Percentiles rank a stretch among this genome's conserved stretches.
Evolutionary conservation across 2,888 invertebrate genomes (phyloP).

Genomic region (Aphrophora alni): DNA sequence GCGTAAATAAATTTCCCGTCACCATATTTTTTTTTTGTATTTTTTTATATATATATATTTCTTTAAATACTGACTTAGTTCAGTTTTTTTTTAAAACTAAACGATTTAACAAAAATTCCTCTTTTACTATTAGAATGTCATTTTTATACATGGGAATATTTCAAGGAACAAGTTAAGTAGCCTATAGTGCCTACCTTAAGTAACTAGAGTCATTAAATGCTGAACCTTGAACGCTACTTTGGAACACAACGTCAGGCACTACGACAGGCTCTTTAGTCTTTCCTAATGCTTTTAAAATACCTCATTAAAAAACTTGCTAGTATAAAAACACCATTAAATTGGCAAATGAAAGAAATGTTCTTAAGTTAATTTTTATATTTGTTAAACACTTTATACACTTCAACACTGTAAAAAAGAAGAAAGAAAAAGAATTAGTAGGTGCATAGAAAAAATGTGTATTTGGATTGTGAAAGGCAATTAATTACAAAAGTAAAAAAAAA

Average conservation of each 20-base stretch:
- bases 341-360: no score
- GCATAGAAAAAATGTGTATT: no score
- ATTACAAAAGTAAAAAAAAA: no score
- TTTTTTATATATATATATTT: background rate
- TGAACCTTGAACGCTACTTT: background rate
- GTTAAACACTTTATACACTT: no score
- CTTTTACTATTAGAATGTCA: background rate
- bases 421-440: no score
- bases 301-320: no score
- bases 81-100: background rate
- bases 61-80: slow-evolving; percentile 6
- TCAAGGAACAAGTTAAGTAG: slow-evolving; percentile 2
- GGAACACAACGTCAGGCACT: background rate
- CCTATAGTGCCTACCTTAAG: slow-evolving; percentile 2
- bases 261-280: background rate
- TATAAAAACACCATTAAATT: no score
- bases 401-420: no score
- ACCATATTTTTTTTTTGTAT: background rate
- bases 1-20: background rate
- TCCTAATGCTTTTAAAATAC: background rate
- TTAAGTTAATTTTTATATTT: no score
- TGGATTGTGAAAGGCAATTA: no score
- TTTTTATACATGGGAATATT: slow-evolving; percentile 1
- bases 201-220: background rate
- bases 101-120: background rate